phyloP scores from a whole-genome alignment of 2,888 invertebrate species.

The Halictus quadricinctus region DNA sequence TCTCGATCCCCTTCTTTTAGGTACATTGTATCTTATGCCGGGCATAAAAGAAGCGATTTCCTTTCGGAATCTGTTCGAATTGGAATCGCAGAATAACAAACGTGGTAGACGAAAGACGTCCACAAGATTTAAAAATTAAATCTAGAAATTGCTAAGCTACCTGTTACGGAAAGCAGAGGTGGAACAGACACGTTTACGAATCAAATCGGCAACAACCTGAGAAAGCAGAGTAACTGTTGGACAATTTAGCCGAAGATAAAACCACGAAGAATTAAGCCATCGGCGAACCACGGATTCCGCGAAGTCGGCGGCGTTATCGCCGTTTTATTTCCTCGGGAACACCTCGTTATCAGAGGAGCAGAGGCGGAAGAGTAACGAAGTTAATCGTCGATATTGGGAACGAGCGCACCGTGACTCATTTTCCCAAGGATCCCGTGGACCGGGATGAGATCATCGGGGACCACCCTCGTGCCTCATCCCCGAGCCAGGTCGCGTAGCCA shows the following conservation, averaged over 20 bases:
- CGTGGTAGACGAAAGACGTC: background rate
- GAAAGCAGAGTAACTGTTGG: background rate
- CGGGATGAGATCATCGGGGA: slow-evolving; percentile 36
- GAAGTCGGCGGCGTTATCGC: background rate
- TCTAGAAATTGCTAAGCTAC: background rate
- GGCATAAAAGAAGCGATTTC: background rate
- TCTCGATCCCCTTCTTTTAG: background rate
- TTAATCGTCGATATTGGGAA: slow-evolving; percentile 26
- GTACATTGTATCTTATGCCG: background rate
- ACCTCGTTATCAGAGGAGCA: background rate
- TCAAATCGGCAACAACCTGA: too few relatives aligned
- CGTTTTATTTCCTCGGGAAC: background rate
- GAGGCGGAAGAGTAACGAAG: slow-evolving; percentile 1
- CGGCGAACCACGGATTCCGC: background rate
- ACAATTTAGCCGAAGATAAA: background rate
- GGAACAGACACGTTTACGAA: background rate
- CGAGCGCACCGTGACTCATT: slow-evolving; percentile 39
- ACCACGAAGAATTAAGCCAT: background rate
- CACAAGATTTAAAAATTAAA: too few relatives aligned
- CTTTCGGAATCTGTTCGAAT: background rate
- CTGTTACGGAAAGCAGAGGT: background rate
- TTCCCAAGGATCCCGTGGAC: slow-evolving; percentile 15
- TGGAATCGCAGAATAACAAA: background rate
- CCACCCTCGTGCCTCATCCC: slow-evolving; percentile 16
- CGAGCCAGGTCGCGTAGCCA: background rate